A percentile compares a stretch with the other conserved stretches of the same genome.
Evolutionary conservation across 2,113 vertebrate genomes (phyloP).

Genomic region (Zosterops japonicus): DNA sequence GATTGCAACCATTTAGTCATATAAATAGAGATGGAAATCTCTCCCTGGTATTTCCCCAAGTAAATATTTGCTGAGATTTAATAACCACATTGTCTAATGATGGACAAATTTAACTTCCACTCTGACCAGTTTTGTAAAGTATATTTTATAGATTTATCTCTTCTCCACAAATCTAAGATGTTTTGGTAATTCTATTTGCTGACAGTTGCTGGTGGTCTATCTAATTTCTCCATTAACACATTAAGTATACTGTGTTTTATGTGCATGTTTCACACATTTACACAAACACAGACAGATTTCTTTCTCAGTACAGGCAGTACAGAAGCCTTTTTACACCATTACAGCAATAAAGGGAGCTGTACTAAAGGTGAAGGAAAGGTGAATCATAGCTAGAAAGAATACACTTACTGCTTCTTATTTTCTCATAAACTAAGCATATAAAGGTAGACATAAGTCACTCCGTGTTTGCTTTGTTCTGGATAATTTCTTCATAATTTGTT

Average conservation of each 20-base stretch:
- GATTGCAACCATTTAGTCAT: neutral
- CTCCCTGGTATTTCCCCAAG: neutral
- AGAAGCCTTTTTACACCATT: neutral
- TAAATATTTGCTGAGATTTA: conserved; percentile 36
- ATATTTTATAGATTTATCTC: neutral
- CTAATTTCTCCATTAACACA: neutral
- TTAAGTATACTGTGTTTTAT: neutral
- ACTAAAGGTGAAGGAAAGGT: neutral
- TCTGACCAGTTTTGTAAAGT: neutral
- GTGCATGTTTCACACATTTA: neutral
- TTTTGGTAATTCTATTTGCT: neutral
- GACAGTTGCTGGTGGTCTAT: neutral
- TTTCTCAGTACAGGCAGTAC: neutral
- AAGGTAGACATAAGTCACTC: neutral
- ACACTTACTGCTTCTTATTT: neutral
- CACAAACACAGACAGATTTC: neutral
- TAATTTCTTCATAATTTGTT: neutral
- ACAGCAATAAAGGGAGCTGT: neutral
- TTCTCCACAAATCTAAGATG: neutral
- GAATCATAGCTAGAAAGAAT: neutral
- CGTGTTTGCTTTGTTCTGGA: neutral
- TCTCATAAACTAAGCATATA: neutral
- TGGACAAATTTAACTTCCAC: neutral
- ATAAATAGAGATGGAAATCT: neutral
- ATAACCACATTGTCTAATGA: neutral